Evolutionary conservation across 2,888 invertebrate genomes (phyloP), one percentile per base, ranked within the genome.

Genomic region (Acrobasis suavella): DNA sequence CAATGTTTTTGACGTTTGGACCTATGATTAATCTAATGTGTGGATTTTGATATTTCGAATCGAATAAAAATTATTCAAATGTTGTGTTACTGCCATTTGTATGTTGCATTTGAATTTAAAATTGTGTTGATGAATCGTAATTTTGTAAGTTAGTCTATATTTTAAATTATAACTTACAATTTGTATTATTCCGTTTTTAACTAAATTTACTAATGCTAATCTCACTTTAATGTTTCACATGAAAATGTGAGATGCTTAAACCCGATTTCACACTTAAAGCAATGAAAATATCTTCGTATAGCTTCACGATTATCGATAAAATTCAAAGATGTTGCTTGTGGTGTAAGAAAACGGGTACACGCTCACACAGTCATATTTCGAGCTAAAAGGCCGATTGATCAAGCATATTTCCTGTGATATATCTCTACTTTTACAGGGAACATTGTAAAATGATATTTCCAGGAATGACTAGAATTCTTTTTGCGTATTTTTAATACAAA

Each of bases 1-100:
- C 46, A 51, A 46, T 51, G 49, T 15, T 64, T 62, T 37, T 22
- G 49, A 37, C 58, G 59, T 66, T 65, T 56, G 12, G 56, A 42
- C 42, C 56, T 22, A 22, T 22, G 22, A 22, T 22, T 22, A 22
- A 56, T 56, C 14, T 42, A 42, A 39, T n/a, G n/a, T n/a, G n/a
- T n/a, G n/a, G n/a, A n/a, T 10, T 55, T 60, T 50, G 52, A 58
- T 51, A 39, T 42, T 56, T 50, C 3, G 12, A 7, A 38, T 42
- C 38, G 14, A 51, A 16, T 32, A 7, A 32, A 32, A 32, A 32
- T 32, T 32, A 8, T 32, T 6, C 7, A 1, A 32, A 32, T 51
- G 22, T 52, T 59, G 16, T 46, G 46, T 46, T 51, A 16, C 22
- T 51, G 58, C 63, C 58, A 59, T 42, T 50, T 42, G 51, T 58